phyloP scores from a whole-genome alignment of 2,888 invertebrate genomes.

The Holacanthella duospinosa region DNA sequence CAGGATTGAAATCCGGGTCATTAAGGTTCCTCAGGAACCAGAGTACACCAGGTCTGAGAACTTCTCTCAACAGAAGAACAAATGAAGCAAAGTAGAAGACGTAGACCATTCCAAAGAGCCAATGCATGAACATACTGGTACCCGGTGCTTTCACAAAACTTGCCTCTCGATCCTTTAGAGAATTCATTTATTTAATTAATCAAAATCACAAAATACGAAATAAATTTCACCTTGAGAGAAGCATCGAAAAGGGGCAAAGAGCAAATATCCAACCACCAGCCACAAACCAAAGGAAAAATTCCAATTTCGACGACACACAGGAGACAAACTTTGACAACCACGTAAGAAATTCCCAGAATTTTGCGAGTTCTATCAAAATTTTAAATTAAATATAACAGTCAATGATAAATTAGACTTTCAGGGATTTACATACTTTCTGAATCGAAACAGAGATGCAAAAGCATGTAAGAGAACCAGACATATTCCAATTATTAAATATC shows the following conservation, averaged over 20 bases:
- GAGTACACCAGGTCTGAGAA: conserved; percentile 87
- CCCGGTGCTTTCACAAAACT: conserved; percentile 86
- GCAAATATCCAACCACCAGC: conserved; percentile 99
- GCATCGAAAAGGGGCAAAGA: conserved; percentile 86
- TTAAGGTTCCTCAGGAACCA: conserved; percentile 98
- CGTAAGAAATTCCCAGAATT: conserved; percentile 83
- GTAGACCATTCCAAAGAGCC: conserved; percentile 97
- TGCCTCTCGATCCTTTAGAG: conserved; percentile 56
- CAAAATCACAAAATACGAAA: too few species aligned
- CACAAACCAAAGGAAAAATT: conserved; percentile 88
- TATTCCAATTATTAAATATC: conserved; percentile 83
- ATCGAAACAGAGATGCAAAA: conserved; percentile 64
- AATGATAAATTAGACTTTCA: too few species aligned
- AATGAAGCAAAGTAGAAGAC: conserved; percentile 99
- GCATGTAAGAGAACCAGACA: conserved; percentile 71
- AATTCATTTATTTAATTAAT: too few species aligned
- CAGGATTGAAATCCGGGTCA: conserved; percentile 98
- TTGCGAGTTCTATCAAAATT: conserved; percentile 55
- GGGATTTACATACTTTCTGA: conserved; percentile 48
- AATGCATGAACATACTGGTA: conserved; percentile 95
- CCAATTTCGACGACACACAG: conserved; percentile 95
- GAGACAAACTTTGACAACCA: conserved; percentile 80
- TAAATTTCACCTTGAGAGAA: conserved; percentile 56
- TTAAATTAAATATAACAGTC: background rate
- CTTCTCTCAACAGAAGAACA: conserved; percentile 80